phyloP scores from a whole-genome alignment of 2,888 invertebrate species.

The Ophion ellenae region DNA sequence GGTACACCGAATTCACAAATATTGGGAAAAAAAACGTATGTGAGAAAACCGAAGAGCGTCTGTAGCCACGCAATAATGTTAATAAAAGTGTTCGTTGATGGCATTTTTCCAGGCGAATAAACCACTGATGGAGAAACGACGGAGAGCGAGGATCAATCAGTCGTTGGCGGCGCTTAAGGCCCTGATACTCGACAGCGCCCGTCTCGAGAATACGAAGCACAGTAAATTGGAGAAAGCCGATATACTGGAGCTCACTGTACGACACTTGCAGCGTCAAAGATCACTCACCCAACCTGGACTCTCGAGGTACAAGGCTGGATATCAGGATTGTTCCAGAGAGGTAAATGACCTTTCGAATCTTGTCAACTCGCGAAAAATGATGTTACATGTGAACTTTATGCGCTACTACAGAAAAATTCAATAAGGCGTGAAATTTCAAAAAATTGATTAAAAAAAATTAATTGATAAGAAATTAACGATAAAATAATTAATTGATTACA shows the following conservation, averaged over 20 bases:
- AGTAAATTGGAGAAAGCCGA: conserved; percentile 94
- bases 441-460: too few relatives aligned
- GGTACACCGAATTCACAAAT: too few relatives aligned
- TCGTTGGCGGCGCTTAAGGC: conserved; percentile 90
- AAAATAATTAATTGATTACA: too few relatives aligned
- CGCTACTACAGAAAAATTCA: too few relatives aligned
- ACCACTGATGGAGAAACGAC: conserved; percentile 91
- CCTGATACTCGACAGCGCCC: conserved; percentile 89
- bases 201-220: conserved; percentile 89
- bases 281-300: conserved; percentile 87
- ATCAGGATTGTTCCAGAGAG: conserved; percentile 88
- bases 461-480: too few relatives aligned
- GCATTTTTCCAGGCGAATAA: conserved; percentile 87
- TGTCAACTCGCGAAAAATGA: not conserved
- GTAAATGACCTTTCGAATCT: conserved; percentile 80
- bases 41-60: conserved; percentile 3
- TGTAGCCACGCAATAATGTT: conserved; percentile 37
- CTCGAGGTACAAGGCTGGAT: conserved; percentile 88
- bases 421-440: too few relatives aligned
- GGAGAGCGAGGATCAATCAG: conserved; percentile 90
- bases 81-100: conserved; percentile 52
- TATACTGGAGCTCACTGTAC: conserved; percentile 92
- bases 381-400: too few relatives aligned
- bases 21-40: conserved; percentile 11
- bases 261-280: conserved; percentile 91